Evolutionary conservation across 1,140 invertebrate genomes (phyloP).

Genomic region (Papilio polyxenes): DNA sequence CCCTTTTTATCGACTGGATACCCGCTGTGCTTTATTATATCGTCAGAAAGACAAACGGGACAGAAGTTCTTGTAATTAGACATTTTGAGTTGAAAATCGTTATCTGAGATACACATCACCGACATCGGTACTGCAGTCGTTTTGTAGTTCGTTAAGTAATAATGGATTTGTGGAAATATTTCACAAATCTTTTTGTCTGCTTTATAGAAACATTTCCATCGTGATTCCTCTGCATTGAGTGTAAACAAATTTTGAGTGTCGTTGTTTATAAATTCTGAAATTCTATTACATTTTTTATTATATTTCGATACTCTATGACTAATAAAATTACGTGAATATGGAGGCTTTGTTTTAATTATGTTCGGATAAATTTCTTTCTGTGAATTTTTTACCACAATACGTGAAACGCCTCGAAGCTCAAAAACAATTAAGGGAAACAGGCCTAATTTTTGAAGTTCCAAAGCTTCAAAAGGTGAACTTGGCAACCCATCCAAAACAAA

Average conservation of each 20-base stretch:
- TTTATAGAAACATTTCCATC: slow-evolving; percentile 78
- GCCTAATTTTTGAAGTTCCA: slow-evolving; percentile 72
- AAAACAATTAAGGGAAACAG: slow-evolving; percentile 81
- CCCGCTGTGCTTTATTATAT: slow-evolving; percentile 66
- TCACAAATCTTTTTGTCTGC: slow-evolving; percentile 63
- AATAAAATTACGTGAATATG: slow-evolving; percentile 74
- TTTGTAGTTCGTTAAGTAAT: slow-evolving; percentile 65
- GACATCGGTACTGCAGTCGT: slow-evolving; percentile 65
- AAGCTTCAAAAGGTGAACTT: slow-evolving; percentile 69
- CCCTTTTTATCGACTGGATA: slow-evolving; percentile 78
- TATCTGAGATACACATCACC: slow-evolving; percentile 76
- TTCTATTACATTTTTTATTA: slow-evolving; percentile 54
- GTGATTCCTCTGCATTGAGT: slow-evolving; percentile 69
- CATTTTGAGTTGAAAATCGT: slow-evolving; percentile 77
- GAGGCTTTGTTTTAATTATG: slow-evolving; percentile 63
- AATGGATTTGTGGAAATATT: slow-evolving; percentile 57
- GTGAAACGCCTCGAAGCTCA: slow-evolving; percentile 70
- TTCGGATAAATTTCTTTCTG: slow-evolving; percentile 61
- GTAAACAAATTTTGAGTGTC: slow-evolving; percentile 79
- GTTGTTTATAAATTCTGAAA: slow-evolving; percentile 76
- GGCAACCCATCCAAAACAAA: slow-evolving; percentile 83
- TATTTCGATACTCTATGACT: slow-evolving; percentile 73
- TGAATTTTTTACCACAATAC: slow-evolving; percentile 67
- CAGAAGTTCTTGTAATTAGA: slow-evolving; percentile 80
- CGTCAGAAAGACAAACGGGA: slow-evolving; percentile 79